Percentiles rank a stretch among this genome's conserved stretches.
These are phyloP conservation scores for Galbula dea DNA, from an alignment of 2,113 vertebrate genomes.

Conservation along the genomic window DNA sequence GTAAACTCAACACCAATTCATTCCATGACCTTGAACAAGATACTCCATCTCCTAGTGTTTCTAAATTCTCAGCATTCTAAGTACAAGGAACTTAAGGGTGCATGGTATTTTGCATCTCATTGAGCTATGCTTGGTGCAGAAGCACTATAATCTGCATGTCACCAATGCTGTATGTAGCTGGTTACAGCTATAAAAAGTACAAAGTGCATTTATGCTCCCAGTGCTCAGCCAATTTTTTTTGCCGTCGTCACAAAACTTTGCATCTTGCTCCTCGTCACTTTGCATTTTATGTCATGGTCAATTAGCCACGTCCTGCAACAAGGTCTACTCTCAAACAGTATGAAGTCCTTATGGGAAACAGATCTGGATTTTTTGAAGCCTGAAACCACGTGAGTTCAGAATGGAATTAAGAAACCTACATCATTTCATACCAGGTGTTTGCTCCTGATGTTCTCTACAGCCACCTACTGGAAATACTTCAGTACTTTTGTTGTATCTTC, in stretches of 20 bases:
- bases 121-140: neutral
- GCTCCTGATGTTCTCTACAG: neutral
- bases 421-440: neutral
- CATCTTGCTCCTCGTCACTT: neutral
- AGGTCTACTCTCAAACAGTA: neutral
- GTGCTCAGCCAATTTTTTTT: neutral
- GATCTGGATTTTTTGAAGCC: neutral
- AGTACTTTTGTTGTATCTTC: neutral
- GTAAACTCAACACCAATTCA: neutral
- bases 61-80: neutral
- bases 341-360: neutral
- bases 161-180: neutral
- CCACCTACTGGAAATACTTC: neutral
- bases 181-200: neutral
- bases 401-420: neutral
- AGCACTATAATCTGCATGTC: slow-evolving; percentile 20
- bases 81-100: neutral
- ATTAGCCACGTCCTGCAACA: neutral
- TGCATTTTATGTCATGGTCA: neutral
- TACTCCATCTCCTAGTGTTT: neutral
- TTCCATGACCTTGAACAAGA: neutral
- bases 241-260: neutral
- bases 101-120: neutral
- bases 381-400: neutral
- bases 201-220: neutral